These are phyloP conservation scores for Periophthalmus modestus DNA, from an alignment of 2,113 vertebrate genomes.

Conservation along the genomic window DNA sequence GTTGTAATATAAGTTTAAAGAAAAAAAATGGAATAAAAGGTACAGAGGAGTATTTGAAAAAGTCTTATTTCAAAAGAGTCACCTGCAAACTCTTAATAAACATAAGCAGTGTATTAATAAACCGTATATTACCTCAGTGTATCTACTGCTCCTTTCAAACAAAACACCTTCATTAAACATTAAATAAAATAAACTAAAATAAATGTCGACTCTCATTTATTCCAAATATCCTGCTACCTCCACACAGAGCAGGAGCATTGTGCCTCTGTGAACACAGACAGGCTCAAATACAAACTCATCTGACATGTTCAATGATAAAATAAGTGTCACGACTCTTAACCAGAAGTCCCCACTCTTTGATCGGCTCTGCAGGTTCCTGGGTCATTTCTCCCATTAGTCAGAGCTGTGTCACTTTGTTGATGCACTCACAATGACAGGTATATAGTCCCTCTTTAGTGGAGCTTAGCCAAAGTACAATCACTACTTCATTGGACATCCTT, in stretches of 20 bases:
- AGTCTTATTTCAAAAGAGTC: too few species aligned
- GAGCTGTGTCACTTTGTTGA: constrained; percentile 19
- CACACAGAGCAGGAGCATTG: background rate
- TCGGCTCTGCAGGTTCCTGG: background rate
- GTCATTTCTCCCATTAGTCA: constrained; percentile 26
- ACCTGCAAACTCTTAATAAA: too few species aligned
- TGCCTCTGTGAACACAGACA: too few species aligned
- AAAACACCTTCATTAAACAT: too few species aligned
- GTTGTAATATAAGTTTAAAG: background rate
- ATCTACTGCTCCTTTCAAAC: too few species aligned
- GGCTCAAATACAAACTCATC: background rate
- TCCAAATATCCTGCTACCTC: background rate
- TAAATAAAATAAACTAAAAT: too few species aligned
- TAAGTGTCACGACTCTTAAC: constrained; percentile 1
- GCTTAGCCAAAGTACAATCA: constrained; percentile 30
- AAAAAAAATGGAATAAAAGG: background rate
- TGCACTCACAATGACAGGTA: constrained; percentile 9
- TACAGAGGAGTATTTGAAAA: too few species aligned
- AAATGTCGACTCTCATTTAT: too few species aligned
- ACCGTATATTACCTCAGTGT: too few species aligned
- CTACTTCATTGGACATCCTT: constrained; percentile 23
- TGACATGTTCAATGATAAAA: background rate
- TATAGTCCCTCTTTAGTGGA: constrained; percentile 38
- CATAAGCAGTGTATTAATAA: too few species aligned
- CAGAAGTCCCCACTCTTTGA: background rate